Percentiles rank a stretch among this genome's conserved stretches.
phyloP scores from a whole-genome alignment of 2,888 invertebrate species.

The Phyto melanocephala region DNA sequence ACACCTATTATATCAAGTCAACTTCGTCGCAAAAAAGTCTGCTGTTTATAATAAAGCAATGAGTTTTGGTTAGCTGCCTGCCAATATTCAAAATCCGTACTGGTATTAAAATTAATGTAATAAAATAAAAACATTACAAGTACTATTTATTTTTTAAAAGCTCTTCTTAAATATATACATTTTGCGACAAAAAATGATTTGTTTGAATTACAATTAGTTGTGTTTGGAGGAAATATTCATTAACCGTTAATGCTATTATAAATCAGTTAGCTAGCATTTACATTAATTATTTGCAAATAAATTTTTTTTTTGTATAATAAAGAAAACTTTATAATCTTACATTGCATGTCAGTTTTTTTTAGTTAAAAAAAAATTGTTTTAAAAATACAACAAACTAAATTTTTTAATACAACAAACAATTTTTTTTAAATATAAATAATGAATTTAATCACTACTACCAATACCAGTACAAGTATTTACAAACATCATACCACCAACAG shows the following conservation, averaged over 20 bases:
- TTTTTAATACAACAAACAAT: neutral
- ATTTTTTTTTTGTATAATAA: no score
- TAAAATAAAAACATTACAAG: no score
- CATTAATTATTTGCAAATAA: neutral
- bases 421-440: neutral
- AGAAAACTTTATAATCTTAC: neutral
- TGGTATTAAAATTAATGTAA: no score
- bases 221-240: neutral
- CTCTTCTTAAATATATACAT: no score
- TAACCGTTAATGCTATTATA: neutral
- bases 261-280: neutral
- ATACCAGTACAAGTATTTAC: neutral
- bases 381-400: neutral
- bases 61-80: no score
- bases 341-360: conserved; percentile 1
- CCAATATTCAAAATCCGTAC: no score
- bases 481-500: neutral
- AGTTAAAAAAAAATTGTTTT: neutral
- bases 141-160: no score
- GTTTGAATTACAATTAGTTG: no score
- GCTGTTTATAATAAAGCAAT: no score
- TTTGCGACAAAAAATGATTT: no score
- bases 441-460: neutral
- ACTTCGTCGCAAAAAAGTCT: no score
- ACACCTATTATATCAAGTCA: no score